Conservation (phyloP, 2,888 invertebrate species). For the Chrysolina haemoptera region DNA sequence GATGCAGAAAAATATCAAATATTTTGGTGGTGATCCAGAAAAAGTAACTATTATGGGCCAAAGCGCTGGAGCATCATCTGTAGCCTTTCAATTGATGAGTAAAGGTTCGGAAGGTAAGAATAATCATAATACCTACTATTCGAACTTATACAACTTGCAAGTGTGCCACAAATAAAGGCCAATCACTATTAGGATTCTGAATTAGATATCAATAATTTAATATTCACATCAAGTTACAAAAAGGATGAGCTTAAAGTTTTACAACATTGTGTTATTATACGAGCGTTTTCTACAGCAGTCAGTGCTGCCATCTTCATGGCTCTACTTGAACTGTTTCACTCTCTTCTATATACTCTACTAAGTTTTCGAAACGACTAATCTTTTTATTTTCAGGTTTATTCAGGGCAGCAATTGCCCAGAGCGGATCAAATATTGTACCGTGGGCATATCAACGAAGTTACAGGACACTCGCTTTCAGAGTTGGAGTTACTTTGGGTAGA, state of each 20-base stretch:
- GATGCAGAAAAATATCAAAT: slow-evolving; percentile 50
- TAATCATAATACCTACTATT: too few species aligned
- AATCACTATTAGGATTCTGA: too few species aligned
- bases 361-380: not conserved
- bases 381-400: slow-evolving; percentile 55
- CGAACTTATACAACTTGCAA: too few species aligned
- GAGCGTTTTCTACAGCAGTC: too few species aligned
- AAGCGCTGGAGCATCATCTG: slow-evolving; percentile 53
- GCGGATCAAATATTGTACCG: slow-evolving; percentile 62
- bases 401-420: slow-evolving; percentile 63
- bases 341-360: too few species aligned
- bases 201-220: too few species aligned
- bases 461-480: slow-evolving; percentile 54
- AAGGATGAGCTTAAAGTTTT: too few species aligned
- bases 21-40: slow-evolving; percentile 52
- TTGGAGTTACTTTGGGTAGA: slow-evolving; percentile 55
- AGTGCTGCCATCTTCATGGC: too few species aligned
- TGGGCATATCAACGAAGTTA: slow-evolving; percentile 64
- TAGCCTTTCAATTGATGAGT: slow-evolving; percentile 49
- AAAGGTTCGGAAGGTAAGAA: slow-evolving; percentile 44
- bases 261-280: too few species aligned
- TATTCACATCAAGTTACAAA: too few species aligned
- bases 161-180: too few species aligned
- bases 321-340: too few species aligned
- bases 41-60: slow-evolving; percentile 54